Conservation (phyloP, 92 coral and sea anemone species). For the Nematostella vectensis region DNA sequence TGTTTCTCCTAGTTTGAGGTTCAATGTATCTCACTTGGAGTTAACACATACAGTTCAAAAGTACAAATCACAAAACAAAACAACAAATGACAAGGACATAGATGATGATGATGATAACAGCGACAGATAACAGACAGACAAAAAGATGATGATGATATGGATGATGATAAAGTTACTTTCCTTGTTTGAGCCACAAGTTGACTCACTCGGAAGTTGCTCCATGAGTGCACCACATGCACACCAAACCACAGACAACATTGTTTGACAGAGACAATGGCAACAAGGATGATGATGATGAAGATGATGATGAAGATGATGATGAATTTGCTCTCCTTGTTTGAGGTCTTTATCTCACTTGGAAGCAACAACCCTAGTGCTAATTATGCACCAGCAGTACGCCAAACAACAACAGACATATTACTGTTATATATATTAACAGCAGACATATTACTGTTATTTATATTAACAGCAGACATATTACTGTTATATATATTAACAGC, state of each 20-base stretch:
- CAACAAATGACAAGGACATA: background rate
- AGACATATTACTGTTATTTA: no score
- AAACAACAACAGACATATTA: no score
- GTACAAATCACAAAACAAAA: background rate
- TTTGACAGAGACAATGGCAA: background rate
- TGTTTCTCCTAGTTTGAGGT: no score
- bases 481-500: no score
- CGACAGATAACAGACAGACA: background rate
- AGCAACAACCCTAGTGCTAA: background rate
- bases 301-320: constrained; percentile 13
- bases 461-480: no score
- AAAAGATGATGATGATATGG: constrained; percentile 3
- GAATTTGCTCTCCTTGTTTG: constrained; percentile 8
- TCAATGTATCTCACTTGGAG: no score
- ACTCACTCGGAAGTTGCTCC: background rate
- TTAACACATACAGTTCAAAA: no score
- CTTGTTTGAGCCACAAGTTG: constrained; percentile 6
- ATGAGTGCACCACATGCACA: background rate
- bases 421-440: no score
- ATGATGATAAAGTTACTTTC: constrained; percentile 7
- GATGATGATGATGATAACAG: background rate
- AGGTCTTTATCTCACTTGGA: constrained; percentile 1
- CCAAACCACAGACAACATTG: no score
- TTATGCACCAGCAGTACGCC: background rate
- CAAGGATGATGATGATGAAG: background rate